Evolutionary conservation across 1,140 invertebrate genomes (phyloP), one percentile per base, ranked within the genome.

Genomic region (Apis dorsata): DNA sequence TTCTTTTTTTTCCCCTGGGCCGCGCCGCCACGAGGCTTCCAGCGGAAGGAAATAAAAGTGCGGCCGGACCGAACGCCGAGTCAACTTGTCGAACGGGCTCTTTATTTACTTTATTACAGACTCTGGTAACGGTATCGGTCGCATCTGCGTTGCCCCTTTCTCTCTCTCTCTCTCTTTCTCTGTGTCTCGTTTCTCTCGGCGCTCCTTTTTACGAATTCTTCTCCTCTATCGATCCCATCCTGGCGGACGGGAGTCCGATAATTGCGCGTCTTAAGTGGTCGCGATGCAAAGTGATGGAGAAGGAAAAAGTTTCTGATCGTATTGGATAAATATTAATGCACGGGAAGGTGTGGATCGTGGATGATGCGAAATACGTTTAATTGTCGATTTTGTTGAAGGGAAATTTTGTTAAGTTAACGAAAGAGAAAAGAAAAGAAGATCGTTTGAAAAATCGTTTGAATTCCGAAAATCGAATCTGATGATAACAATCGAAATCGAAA

Each of bases 91-190:
- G 82, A 76, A 85, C 78, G 78, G 88, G 84, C 88, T 88, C 86
- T 89, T 91, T 91, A 91, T 91, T 91, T 91, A 91, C 86, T 91
- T 91, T 91, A 91, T 91, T 90, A 90, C 81, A 90, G 87, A 72
- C 87, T 83, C 81, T 49, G 73, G 62, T 91, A 91, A 91, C 90
- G 90, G 90, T 91, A 90, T 89, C 86, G 77, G 87, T 86, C 74
- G 81, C 86, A 86, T 88, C 88, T 86, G 84, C 86, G 81, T 81
- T 62, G 72, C 65, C 72, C 79, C 74, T 72, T 28, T 63, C 17
- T 49, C 21, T 82, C 53, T 55, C 62, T 19, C n/a, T 24, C 21
- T 21, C 34, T 28, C 2, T 17, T 1, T 69, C 59, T 62, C 19
- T 11, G 24, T 24, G 24, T 24, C 2, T 28, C n/a, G 51, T 57